Evolutionary conservation across 2,888 invertebrate genomes (phyloP).

Genomic region (Epinotia ramella): DNA sequence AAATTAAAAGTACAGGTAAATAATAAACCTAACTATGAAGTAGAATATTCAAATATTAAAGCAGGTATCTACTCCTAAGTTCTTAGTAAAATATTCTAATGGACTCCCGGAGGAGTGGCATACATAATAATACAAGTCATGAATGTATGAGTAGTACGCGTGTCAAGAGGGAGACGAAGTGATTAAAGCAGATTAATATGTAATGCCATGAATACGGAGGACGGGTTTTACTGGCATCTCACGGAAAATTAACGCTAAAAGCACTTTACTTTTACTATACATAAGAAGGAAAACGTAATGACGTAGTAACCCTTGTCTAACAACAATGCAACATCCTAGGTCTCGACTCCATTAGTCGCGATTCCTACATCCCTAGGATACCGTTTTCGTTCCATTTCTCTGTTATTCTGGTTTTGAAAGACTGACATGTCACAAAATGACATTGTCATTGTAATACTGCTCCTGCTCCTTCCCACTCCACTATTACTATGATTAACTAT

Average conservation of each 20-base stretch:
- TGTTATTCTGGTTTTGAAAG: too few species aligned
- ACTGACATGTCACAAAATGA: too few species aligned
- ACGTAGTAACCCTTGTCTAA: background rate
- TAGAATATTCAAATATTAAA: background rate
- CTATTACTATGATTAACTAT: too few species aligned
- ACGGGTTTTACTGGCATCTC: background rate
- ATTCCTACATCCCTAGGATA: too few species aligned
- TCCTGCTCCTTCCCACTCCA: too few species aligned
- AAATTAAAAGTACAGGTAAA: too few species aligned
- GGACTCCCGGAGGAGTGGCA: background rate
- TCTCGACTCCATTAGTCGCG: too few species aligned
- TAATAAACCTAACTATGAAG: too few species aligned
- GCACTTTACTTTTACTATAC: background rate
- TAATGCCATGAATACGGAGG: background rate
- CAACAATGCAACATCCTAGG: background rate
- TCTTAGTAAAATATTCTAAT: background rate
- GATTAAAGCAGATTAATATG: constrained; percentile 23
- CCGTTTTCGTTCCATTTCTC: too few species aligned
- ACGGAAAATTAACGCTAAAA: background rate
- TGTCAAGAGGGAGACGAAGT: background rate
- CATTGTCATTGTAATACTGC: too few species aligned
- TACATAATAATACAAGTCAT: background rate
- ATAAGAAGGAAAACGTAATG: background rate
- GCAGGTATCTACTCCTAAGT: too few species aligned
- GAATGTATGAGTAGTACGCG: background rate